These are phyloP conservation scores for Diorhabda carinulata DNA, from an alignment of 1,140 invertebrate species.

Conservation along the genomic window DNA sequence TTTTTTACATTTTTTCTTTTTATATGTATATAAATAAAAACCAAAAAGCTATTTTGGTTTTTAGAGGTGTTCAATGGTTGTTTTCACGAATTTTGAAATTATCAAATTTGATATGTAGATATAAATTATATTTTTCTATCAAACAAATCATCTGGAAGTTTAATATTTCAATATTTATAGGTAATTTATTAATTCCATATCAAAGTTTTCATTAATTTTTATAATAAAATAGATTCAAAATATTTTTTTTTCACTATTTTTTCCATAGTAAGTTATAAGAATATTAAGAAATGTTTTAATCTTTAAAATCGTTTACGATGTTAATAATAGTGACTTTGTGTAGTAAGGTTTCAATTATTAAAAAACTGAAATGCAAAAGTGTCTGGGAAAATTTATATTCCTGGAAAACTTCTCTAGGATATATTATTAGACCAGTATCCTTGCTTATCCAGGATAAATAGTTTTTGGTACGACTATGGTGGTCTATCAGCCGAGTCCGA, in stretches of 20 bases:
- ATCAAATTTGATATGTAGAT: slow-evolving; percentile 32
- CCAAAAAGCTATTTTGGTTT: slow-evolving; percentile 16
- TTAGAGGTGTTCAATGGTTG: slow-evolving; percentile 32
- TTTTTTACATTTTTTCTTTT: slow-evolving; percentile 30
- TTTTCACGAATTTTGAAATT: slow-evolving; percentile 24
- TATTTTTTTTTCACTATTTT: background rate
- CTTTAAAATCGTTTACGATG: too few relatives aligned
- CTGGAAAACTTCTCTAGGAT: too few relatives aligned
- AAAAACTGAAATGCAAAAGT: too few relatives aligned
- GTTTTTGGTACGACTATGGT: too few relatives aligned
- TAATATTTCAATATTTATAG: too few relatives aligned
- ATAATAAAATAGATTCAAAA: background rate
- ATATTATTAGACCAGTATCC: too few relatives aligned
- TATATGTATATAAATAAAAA: slow-evolving; percentile 16
- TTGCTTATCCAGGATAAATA: too few relatives aligned
- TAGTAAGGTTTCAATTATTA: too few relatives aligned
- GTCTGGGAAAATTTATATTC: too few relatives aligned
- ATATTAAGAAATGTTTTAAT: background rate
- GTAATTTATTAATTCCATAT: background rate
- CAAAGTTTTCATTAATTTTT: background rate
- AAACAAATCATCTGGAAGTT: background rate
- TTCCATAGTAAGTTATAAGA: background rate
- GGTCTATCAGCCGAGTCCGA: too few relatives aligned
- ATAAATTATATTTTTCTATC: slow-evolving; percentile 4
- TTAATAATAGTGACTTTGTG: too few relatives aligned